phyloP scores from a whole-genome alignment of 2,888 invertebrate species.

The Timema podura region DNA sequence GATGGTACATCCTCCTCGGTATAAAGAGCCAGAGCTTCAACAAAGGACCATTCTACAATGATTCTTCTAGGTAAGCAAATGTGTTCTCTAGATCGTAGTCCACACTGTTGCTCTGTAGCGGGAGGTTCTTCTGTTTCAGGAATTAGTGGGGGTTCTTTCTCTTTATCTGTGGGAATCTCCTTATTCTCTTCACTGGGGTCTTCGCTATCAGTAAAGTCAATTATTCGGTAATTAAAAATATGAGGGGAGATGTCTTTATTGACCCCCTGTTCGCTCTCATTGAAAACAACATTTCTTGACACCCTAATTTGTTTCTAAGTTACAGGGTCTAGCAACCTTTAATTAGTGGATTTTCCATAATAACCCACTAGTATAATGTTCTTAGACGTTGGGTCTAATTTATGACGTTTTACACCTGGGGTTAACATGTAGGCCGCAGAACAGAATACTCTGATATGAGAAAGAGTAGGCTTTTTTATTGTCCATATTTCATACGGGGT shows the following conservation, averaged over 20 bases:
- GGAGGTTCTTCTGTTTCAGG: too few species aligned
- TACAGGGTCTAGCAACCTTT: background rate
- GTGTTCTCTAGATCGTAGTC: too few species aligned
- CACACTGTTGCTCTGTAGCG: too few species aligned
- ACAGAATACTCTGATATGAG: background rate
- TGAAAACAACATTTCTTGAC: background rate
- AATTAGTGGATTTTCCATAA: background rate
- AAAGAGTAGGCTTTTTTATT: background rate
- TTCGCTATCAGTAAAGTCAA: background rate
- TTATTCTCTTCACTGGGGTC: too few species aligned
- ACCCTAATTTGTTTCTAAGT: background rate
- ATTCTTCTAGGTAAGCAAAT: too few species aligned
- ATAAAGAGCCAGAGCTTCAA: too few species aligned
- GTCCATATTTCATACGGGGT: background rate
- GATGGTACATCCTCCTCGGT: background rate
- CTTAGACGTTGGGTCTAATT: background rate
- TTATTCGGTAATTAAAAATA: background rate
- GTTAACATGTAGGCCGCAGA: background rate
- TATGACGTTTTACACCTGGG: background rate
- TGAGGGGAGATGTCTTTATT: too few species aligned
- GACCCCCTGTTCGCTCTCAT: too few species aligned
- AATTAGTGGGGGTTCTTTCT: too few species aligned
- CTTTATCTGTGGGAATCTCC: too few species aligned
- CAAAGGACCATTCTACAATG: too few species aligned
- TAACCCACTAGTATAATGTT: background rate